Evolutionary conservation across 2,113 vertebrate genomes (phyloP).

Genomic region (Prunella fulvescens): DNA sequence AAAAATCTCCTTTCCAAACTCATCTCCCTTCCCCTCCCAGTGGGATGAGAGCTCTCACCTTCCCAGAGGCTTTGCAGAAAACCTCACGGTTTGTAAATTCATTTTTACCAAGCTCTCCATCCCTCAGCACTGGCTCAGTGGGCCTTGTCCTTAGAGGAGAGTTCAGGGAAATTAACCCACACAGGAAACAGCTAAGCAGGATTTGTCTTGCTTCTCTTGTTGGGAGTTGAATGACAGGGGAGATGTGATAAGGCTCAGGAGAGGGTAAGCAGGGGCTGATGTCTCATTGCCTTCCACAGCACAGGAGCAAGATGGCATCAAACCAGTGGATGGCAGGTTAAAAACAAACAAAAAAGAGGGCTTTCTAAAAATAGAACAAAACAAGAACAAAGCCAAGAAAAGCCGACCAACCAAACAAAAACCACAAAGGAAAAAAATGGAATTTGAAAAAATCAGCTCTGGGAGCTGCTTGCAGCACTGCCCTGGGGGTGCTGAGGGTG

Average conservation of each 20-base stretch:
- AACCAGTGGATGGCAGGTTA: background rate
- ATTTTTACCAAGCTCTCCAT: background rate
- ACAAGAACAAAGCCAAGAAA: background rate
- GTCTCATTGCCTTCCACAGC: background rate
- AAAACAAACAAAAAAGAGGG: background rate
- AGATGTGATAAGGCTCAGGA: background rate
- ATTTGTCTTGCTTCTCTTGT: background rate
- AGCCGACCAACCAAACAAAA: background rate
- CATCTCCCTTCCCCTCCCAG: background rate
- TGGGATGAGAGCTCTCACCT: background rate
- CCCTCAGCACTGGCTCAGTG: background rate
- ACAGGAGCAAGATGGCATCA: background rate
- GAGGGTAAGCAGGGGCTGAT: background rate
- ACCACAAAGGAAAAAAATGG: background rate
- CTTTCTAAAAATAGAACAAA: background rate
- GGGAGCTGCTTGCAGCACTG: background rate
- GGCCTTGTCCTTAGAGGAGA: background rate
- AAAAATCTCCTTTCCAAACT: background rate
- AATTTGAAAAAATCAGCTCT: background rate
- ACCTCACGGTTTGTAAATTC: accelerated
- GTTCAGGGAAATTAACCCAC: background rate
- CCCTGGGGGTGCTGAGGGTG: background rate
- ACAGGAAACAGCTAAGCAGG: background rate
- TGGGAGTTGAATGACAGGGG: background rate
- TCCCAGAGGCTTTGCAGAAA: background rate